Base-by-base conservation (phyloP, 2,113 vertebrate species). In the Thryonomys swinderianus region DNA sequence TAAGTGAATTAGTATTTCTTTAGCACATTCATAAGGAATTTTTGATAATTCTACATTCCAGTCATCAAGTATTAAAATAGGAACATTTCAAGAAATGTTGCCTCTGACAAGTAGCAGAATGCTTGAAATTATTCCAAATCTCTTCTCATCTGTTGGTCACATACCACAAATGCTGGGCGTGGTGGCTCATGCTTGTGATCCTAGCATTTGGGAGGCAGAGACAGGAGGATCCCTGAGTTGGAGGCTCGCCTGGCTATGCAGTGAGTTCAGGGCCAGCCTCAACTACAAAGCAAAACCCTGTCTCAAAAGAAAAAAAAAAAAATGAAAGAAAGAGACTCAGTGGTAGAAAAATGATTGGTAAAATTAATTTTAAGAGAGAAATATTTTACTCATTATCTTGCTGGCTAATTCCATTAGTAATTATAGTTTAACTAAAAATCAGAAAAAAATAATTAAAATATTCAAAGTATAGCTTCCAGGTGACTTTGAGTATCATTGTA, bases 41-140 rank as follows among this genome's bases (percentile, higher is more conserved):
- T 78, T 42, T 74, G 67, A 40, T 84, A 93, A 61, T 93, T 59
- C 34, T 80, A 78, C 34, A 71, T 67, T 88, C 62, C 16, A 71
- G 23, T 85, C 59, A 76, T 86, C 45, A 73, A 62, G 64, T 42
- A 82, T 92, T 89, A 45, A 93, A 90, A 82, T 53, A 92, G 85
- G 40, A 81, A 57, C 53, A 57, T 61, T 42, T 88, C 61, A 42
- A 93, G 48, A 95, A 37, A 73, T 34, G 45, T 40, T 86, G n/a
- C 30, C 62, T 86, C 48, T 66, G 37, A 91, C 32, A 92, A 76
- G 16, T 12, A 73, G 55, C 59, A 90, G 78, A 94, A 85, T 67
- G 30, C 7, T 79, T 73, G 66, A 69, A 81, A 79, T 71, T 53
- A 59, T 23, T 88, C 90, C 66, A 92, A 59, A 51, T 34, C 20